These are phyloP conservation scores for Sycophaga agraensis DNA, from an alignment of 1,140 invertebrate species.

Conservation along the genomic window DNA sequence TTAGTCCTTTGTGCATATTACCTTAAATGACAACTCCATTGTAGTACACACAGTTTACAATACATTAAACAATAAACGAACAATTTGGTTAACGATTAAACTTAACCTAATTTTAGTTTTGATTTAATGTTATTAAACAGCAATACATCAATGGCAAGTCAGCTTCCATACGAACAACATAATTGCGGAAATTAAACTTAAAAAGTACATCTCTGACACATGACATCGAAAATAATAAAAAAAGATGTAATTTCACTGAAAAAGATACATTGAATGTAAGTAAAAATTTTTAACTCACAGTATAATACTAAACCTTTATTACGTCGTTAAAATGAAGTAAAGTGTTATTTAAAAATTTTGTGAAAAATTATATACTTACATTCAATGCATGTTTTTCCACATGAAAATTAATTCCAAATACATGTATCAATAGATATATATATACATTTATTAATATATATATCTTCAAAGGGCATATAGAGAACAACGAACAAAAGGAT, in stretches of 20 bases:
- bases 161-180: conserved; percentile 6
- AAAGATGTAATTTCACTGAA: neutral
- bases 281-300: too few relatives aligned
- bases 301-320: too few relatives aligned
- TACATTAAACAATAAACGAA: conserved; percentile 8
- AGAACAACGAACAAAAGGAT: conserved; percentile 14
- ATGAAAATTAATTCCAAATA: neutral
- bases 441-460: conserved; percentile 9
- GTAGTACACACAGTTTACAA: neutral
- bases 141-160: conserved; percentile 20
- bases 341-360: too few relatives aligned
- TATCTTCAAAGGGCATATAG: neutral
- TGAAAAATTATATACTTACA: too few relatives aligned
- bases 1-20: too few relatives aligned
- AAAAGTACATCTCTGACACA: conserved; percentile 1
- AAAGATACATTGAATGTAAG: too few relatives aligned
- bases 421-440: neutral
- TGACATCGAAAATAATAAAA: conserved; percentile 1
- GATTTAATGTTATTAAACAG: neutral
- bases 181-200: neutral
- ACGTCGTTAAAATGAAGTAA: too few relatives aligned
- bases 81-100: neutral
- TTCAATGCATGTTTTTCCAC: too few relatives aligned
- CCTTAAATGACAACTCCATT: neutral
- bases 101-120: neutral